Conservation (phyloP, 2,797 vertebrate genomes). For the Gymnodraco acuticeps region DNA sequence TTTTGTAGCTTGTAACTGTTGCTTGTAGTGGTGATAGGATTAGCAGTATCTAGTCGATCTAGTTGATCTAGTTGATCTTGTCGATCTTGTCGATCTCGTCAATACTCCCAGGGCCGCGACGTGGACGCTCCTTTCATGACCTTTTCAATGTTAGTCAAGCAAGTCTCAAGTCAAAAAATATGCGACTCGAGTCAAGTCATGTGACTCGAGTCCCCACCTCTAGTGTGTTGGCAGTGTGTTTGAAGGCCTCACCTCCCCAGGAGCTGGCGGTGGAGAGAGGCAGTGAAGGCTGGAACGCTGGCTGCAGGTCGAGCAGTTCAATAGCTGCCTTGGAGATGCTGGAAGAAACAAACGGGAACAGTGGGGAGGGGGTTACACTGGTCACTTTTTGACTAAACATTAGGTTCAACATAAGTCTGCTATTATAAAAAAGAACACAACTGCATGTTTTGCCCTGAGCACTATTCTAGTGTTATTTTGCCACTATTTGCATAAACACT, state of each 20-base stretch:
- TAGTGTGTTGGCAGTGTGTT: not conserved
- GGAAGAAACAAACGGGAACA: constrained; percentile 41
- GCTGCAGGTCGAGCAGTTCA: constrained; percentile 96
- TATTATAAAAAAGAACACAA: not conserved
- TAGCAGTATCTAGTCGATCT: no score
- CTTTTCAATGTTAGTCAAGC: no score
- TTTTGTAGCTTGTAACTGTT: no score
- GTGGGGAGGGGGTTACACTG: constrained; percentile 32
- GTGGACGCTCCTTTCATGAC: no score
- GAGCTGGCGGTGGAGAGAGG: constrained; percentile 88
- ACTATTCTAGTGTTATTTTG: not conserved
- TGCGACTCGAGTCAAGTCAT: no score
- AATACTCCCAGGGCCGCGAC: no score
- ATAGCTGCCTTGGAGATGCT: constrained; percentile 94
- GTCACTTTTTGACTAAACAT: constrained; percentile 28
- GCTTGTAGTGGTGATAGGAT: no score
- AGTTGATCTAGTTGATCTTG: no score
- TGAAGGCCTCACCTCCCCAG: constrained; percentile 92
- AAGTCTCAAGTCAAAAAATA: no score
- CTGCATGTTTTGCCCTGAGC: not conserved
- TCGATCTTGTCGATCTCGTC: no score
- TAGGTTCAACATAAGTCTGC: not conserved
- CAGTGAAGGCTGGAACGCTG: constrained; percentile 91
- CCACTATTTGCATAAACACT: not conserved
- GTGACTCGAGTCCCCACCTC: no score